A percentile compares a stretch with the other conserved stretches of the same genome.
These are phyloP conservation scores for Notiomystis cincta DNA, from an alignment of 2,113 vertebrate species.

Conservation along the genomic window DNA sequence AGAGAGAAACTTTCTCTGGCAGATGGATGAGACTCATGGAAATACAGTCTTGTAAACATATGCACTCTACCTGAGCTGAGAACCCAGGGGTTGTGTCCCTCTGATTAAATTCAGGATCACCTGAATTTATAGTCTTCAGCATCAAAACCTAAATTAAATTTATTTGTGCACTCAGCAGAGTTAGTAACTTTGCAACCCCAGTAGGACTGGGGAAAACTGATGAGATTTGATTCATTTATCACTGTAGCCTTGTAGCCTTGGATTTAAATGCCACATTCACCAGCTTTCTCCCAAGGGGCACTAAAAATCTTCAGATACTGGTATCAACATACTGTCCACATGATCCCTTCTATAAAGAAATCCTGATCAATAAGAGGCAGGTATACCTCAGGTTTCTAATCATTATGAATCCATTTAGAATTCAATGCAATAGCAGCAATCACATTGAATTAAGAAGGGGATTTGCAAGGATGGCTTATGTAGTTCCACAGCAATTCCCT, in stretches of 20 bases:
- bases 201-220: neutral
- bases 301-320: neutral
- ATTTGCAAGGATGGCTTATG: conserved; percentile 41
- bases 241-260: neutral
- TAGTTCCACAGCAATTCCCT: conserved; percentile 45
- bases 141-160: neutral
- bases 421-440: conserved; percentile 32
- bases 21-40: neutral
- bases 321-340: neutral
- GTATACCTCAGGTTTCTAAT: conserved; percentile 48
- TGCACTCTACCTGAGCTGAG: neutral
- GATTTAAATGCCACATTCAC: conserved; percentile 12
- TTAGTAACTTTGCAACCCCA: neutral
- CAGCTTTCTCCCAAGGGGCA: neutral
- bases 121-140: neutral
- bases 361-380: conserved; percentile 51
- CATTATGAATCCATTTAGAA: conserved; percentile 53
- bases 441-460: conserved; percentile 49
- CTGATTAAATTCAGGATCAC: neutral
- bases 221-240: conserved; percentile 37
- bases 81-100: neutral
- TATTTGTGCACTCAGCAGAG: neutral
- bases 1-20: neutral
- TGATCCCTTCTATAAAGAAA: conserved; percentile 11
- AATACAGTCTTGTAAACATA: neutral